Evolutionary conservation across 2,888 invertebrate genomes (phyloP).

Genomic region (Platycheirus albimanus): DNA sequence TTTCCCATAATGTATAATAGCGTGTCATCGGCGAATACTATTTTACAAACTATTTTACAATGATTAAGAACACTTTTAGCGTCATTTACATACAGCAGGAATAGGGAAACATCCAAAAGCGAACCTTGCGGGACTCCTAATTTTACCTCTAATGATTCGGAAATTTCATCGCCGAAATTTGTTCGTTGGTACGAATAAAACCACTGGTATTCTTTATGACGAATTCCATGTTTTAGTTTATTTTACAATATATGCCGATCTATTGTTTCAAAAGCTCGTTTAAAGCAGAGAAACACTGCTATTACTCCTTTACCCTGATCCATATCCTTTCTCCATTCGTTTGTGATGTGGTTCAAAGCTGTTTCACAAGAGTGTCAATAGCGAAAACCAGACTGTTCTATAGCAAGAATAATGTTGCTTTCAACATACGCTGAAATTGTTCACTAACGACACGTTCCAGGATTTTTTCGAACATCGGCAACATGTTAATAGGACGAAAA

Average conservation of each 20-base stretch:
- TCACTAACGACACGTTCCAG: too few relatives aligned
- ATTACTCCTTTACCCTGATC: background rate
- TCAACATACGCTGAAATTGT: background rate
- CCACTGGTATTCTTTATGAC: background rate
- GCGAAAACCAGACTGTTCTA: background rate
- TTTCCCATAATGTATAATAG: background rate
- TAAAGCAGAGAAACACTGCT: background rate
- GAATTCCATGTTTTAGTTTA: background rate
- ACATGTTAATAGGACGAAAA: background rate
- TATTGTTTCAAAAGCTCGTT: background rate
- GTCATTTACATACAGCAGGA: background rate
- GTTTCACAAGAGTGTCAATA: too few relatives aligned
- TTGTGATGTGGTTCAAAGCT: background rate
- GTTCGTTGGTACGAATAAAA: background rate
- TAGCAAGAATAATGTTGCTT: background rate
- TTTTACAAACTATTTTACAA: background rate
- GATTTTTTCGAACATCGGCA: background rate
- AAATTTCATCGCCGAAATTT: background rate
- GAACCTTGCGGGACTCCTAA: background rate
- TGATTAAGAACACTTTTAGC: background rate
- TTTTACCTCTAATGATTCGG: background rate
- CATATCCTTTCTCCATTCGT: background rate
- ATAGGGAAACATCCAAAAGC: background rate
- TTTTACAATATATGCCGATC: background rate
- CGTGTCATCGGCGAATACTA: background rate